Percentiles rank a stretch among this genome's conserved stretches.
Conservation (phyloP, 2,888 invertebrate genomes). For the Alcis repandata region DNA sequence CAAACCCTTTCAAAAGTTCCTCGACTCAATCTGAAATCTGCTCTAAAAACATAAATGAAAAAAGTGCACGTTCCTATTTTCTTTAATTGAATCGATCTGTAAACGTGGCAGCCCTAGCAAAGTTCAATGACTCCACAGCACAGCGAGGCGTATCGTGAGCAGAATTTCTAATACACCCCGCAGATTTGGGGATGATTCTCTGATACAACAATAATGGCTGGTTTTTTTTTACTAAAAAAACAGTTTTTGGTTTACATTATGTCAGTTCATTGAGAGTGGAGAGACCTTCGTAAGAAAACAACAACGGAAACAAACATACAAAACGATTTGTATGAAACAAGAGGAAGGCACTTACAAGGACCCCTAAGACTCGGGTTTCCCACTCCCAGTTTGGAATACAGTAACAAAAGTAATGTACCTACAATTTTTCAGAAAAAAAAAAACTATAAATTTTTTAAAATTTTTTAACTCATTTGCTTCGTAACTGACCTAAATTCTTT, state of each 20-base stretch:
- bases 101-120: constrained; percentile 39
- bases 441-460: no score
- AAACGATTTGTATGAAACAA: no score
- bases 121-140: constrained; percentile 47
- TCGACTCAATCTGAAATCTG: no score
- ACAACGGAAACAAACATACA: background rate
- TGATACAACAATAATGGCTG: constrained; percentile 21
- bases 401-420: no score
- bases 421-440: no score
- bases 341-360: no score
- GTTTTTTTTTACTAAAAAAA: no score
- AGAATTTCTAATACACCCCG: constrained; percentile 43
- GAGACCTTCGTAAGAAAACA: background rate
- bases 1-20: no score
- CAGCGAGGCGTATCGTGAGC: constrained; percentile 40
- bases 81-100: background rate
- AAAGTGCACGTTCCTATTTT: background rate
- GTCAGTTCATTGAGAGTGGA: background rate
- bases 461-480: background rate
- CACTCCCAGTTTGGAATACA: no score
- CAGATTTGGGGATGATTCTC: constrained; percentile 39
- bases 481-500: background rate
- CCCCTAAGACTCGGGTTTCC: no score
- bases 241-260: constrained; percentile 12
- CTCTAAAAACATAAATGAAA: background rate